Percentiles rank a stretch among this genome's conserved stretches.
Conservation (phyloP, 2,888 invertebrate genomes). For the Agrenia bidenticulata region DNA sequence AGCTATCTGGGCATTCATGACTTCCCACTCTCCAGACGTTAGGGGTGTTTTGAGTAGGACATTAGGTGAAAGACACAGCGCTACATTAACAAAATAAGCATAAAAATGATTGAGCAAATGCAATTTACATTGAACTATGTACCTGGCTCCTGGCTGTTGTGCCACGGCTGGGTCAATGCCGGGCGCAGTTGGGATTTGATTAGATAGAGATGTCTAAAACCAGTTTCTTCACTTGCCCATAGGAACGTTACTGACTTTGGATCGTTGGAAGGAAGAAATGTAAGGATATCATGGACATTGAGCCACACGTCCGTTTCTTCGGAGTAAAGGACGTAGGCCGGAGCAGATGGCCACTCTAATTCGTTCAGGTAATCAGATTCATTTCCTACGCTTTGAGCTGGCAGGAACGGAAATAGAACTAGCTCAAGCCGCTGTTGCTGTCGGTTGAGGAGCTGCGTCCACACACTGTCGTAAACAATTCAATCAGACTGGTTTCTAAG, state of each 20-base stretch:
- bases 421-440: slow-evolving; percentile 82
- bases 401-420: slow-evolving; percentile 70
- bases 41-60: slow-evolving; percentile 56
- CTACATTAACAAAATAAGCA: slow-evolving; percentile 22
- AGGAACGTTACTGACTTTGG: slow-evolving; percentile 67
- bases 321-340: slow-evolving; percentile 65
- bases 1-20: slow-evolving; percentile 81
- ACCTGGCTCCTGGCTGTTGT: slow-evolving; percentile 29
- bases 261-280: slow-evolving; percentile 70
- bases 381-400: not conserved
- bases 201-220: slow-evolving; percentile 83
- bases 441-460: slow-evolving; percentile 87
- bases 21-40: slow-evolving; percentile 92
- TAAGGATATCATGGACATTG: slow-evolving; percentile 81
- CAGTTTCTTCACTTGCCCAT: slow-evolving; percentile 91
- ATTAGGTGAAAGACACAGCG: slow-evolving; percentile 45
- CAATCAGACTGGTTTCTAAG: no score
- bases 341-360: slow-evolving; percentile 55
- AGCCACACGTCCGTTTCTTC: slow-evolving; percentile 82
- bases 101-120: not conserved
- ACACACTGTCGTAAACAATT: slow-evolving; percentile 66
- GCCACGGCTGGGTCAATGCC: slow-evolving; percentile 44
- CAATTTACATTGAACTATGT: not conserved
- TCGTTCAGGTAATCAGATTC: not conserved
- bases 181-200: slow-evolving; percentile 64